Base-by-base conservation (phyloP, 2,888 invertebrate species). In the Eugnorisma glareosa region DNA sequence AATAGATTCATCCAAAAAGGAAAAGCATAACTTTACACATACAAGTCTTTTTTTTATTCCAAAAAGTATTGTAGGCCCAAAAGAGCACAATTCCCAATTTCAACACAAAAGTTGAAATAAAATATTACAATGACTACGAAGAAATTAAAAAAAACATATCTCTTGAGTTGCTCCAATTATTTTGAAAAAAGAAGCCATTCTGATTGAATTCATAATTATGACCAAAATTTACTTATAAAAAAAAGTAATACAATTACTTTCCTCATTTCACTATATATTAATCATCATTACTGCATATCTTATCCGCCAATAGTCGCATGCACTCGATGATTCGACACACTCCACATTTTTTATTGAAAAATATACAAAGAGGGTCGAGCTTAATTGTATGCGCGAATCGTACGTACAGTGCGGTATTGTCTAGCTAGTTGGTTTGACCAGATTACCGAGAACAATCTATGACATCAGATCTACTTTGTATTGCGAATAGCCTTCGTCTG, bases 321-420 rank as follows among this genome's bases (percentile, higher is more conserved):
- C 79, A 85, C 77, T 82, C 74, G 76, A 66, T 73, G 75, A 81
- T 85, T 75, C 78, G 86, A 78, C 86, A 85, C 83, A 87, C 77
- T 87, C 86, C 51, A 87, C 57, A 80, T 85, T 79, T 77, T 80
- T 87, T 86, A 78, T 75, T 76, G 57, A 77, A 66, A 66, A 74
- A 85, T 73, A 81, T 67, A 75, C 70, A 73, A 86, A 86, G 79
- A 66, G 75, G 86, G 88, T 88, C 88, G 75, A 59, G 72, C 81
- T 69, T 80, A 84, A 78, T 81, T 67, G 77, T 83, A 81, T 83
- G 77, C 75, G 75, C 79, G 45, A 83, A 75, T 83, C 74, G 86
- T 72, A 74, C 63, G 40, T 67, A 73, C 69, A 77, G 66, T 74
- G 73, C 75, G 66, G 79, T 74, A 76, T 73, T 63, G 75, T 64